Evolutionary conservation across 2,113 vertebrate genomes (phyloP).

Genomic region (Podarcis raffonei): DNA sequence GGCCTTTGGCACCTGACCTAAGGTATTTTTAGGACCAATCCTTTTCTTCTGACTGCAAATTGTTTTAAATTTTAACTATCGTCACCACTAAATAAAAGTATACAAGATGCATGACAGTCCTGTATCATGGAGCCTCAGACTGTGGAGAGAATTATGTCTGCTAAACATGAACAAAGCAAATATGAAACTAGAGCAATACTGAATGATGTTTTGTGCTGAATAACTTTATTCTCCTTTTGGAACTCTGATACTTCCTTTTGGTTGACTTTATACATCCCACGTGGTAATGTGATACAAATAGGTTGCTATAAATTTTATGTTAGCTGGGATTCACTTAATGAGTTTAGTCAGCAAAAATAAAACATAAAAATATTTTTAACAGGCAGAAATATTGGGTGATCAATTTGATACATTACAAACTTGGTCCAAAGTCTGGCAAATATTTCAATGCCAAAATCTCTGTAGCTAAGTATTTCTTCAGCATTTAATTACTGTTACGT

Average conservation of each 20-base stretch:
- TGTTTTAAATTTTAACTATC: too few relatives aligned
- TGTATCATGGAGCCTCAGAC: neutral
- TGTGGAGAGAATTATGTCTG: neutral
- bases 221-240: neutral
- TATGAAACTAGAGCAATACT: neutral
- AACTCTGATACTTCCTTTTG: neutral
- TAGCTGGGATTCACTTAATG: neutral
- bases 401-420: neutral
- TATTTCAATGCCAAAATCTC: neutral
- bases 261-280: neutral
- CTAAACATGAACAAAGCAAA: neutral
- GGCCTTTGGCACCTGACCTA: too few relatives aligned
- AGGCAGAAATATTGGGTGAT: neutral
- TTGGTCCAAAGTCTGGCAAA: neutral
- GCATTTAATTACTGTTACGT: constrained; percentile 2
- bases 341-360: neutral
- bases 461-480: neutral
- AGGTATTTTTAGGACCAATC: too few relatives aligned
- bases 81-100: too few relatives aligned
- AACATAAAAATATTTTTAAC: neutral
- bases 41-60: too few relatives aligned
- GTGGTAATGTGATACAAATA: neutral
- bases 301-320: neutral
- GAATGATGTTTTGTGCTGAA: neutral
- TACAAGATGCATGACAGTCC: too few relatives aligned